Evolutionary conservation across 2,113 vertebrate species (phyloP).

Genomic region (Cairina moschata): DNA sequence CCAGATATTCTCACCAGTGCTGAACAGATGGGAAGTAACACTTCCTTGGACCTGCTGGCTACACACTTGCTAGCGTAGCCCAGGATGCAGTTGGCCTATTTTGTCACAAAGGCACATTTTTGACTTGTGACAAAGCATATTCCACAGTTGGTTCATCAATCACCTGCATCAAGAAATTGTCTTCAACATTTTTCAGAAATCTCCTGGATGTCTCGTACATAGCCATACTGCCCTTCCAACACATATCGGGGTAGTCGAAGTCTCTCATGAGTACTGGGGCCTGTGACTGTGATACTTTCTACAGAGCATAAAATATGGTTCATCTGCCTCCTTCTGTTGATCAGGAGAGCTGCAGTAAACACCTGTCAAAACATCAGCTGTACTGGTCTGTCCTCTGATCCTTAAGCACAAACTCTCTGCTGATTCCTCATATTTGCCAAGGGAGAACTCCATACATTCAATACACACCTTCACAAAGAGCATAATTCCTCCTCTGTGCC

Average conservation of each 20-base stretch:
- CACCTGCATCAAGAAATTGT: neutral
- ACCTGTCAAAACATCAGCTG: neutral
- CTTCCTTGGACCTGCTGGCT: neutral
- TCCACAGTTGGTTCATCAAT: neutral
- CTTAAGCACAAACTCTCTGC: neutral
- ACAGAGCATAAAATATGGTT: neutral
- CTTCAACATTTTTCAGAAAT: neutral
- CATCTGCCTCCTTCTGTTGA: neutral
- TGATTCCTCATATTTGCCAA: neutral
- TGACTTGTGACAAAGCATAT: neutral
- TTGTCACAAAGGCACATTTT: neutral
- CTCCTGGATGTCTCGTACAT: neutral
- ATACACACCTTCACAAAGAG: neutral
- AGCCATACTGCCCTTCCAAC: neutral
- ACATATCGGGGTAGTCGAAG: neutral
- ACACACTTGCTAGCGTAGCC: neutral
- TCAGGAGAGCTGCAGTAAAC: neutral
- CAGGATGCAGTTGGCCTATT: rapidly evolving
- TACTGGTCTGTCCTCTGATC: neutral
- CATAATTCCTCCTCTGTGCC: neutral
- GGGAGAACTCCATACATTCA: neutral
- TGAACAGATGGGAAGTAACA: neutral
- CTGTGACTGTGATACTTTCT: neutral
- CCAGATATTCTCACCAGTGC: neutral
- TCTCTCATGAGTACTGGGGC: neutral